Evolutionary conservation across 92 coral and sea anemone species (phyloP).

Genomic region (Heliopora coerulea): DNA sequence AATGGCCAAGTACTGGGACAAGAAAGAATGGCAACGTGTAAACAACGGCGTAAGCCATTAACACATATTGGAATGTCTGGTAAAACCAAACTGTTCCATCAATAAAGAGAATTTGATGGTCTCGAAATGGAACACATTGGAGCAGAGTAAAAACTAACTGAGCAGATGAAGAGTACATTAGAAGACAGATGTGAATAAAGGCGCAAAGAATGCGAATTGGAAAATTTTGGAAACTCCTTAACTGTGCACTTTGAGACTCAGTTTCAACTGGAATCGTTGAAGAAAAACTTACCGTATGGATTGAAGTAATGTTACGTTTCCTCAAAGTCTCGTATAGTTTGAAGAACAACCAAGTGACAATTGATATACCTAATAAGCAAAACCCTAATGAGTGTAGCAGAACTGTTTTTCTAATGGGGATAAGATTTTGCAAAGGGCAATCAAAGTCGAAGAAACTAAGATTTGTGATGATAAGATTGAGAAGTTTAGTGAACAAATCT

Average conservation of each 20-base stretch:
- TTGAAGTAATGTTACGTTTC: too few species aligned
- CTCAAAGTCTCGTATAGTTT: too few species aligned
- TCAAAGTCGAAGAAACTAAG: too few species aligned
- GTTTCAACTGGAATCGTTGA: not conserved
- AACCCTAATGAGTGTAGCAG: too few species aligned
- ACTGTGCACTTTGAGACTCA: not conserved
- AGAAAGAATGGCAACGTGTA: conserved; percentile 12
- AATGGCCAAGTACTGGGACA: conserved; percentile 16
- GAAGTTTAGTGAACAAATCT: too few species aligned
- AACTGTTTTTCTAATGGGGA: too few species aligned
- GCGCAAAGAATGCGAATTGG: conserved; percentile 7
- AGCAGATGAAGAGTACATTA: conserved; percentile 2
- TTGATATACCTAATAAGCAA: too few species aligned
- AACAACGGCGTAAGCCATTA: conserved; percentile 6
- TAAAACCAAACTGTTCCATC: conserved; percentile 14
- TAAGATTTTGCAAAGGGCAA: too few species aligned
- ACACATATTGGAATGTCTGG: conserved; percentile 2
- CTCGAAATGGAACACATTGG: conserved; percentile 2
- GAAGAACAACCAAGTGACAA: too few species aligned
- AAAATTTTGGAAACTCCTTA: not conserved
- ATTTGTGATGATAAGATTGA: too few species aligned
- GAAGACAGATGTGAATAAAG: conserved; percentile 3
- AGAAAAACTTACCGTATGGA: too few species aligned
- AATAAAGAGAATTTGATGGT: conserved; percentile 9
- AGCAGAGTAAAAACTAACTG: conserved; percentile 12